Conservation (phyloP, 1,140 invertebrate genomes). For the Neocloeon triangulifer region DNA sequence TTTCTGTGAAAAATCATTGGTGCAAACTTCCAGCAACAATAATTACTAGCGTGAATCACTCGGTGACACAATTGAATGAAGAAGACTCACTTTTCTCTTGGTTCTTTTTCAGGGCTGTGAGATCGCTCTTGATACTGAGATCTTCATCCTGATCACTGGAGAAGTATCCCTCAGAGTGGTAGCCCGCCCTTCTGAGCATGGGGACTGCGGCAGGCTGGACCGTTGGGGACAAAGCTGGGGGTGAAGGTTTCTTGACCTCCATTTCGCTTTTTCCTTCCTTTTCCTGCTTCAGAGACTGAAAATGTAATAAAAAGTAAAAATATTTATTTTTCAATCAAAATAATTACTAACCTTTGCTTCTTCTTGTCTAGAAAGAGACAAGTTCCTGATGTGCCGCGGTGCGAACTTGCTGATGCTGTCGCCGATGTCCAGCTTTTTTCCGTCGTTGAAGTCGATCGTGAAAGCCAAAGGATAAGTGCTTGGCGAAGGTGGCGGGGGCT, state of each 20-base stretch:
- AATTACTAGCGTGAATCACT: too few species aligned
- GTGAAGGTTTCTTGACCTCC: not conserved
- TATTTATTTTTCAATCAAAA: too few species aligned
- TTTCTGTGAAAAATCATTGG: not conserved
- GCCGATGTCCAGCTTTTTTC: slow-evolving; percentile 13
- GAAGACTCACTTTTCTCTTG: slow-evolving; percentile 9
- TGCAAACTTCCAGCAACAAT: slow-evolving; percentile 2
- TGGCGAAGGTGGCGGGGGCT: slow-evolving; percentile 1
- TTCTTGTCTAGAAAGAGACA: slow-evolving; percentile 14
- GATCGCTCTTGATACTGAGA: slow-evolving; percentile 6
- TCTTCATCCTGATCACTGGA: slow-evolving; percentile 36
- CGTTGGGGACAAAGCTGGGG: not conserved
- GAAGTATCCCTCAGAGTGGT: slow-evolving; percentile 43
- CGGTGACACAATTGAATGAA: too few species aligned
- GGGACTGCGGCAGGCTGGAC: slow-evolving; percentile 8
- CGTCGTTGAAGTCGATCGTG: slow-evolving; percentile 19
- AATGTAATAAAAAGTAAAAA: slow-evolving; percentile 3
- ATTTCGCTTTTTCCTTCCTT: slow-evolving; percentile 1
- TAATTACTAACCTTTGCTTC: slow-evolving; percentile 12
- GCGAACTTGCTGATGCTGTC: slow-evolving; percentile 23
- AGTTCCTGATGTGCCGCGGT: slow-evolving; percentile 15
- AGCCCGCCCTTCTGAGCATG: slow-evolving; percentile 24
- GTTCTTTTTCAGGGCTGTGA: slow-evolving; percentile 8
- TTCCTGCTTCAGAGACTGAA: not conserved
- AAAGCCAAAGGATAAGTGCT: slow-evolving; percentile 17